A percentile compares a stretch with the other conserved stretches of the same genome.
phyloP scores from a whole-genome alignment of 2,113 vertebrate species.

The Strix aluco region DNA sequence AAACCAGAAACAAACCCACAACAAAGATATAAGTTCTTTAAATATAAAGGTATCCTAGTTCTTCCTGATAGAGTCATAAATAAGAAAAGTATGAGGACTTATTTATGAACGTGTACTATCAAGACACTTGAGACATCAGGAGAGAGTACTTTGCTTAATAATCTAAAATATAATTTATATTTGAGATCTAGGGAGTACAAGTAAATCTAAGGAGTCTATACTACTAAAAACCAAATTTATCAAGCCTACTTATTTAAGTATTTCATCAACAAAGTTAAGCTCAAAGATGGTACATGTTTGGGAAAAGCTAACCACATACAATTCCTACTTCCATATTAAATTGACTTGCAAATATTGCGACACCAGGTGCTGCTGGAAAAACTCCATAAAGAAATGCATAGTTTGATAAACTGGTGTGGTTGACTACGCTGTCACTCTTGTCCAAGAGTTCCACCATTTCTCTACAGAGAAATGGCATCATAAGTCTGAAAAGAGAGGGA shows the following conservation, averaged over 20 bases:
- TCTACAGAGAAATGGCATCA: conserved; percentile 93
- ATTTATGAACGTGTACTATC: background rate
- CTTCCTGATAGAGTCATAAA: background rate
- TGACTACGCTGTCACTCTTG: conserved; percentile 74
- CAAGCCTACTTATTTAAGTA: background rate
- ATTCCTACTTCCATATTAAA: conserved; percentile 97
- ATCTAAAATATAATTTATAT: background rate
- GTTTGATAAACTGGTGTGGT: conserved; percentile 94
- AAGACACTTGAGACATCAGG: background rate
- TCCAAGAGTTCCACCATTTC: conserved; percentile 95
- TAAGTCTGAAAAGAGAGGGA: conserved; percentile 78
- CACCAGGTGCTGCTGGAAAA: conserved; percentile 95
- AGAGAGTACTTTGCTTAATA: background rate
- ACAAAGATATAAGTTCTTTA: background rate
- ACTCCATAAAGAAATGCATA: conserved; percentile 96
- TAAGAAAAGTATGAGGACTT: background rate
- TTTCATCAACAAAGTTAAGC: background rate
- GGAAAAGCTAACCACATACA: conserved; percentile 78
- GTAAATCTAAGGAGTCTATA: background rate
- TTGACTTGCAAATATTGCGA: conserved; percentile 94
- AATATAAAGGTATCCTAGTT: background rate
- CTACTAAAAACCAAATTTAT: background rate
- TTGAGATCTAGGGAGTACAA: background rate
- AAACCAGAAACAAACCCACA: background rate
- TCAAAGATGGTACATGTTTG: background rate